Evolutionary conservation across 2,113 vertebrate genomes (phyloP).

Genomic region (Sorex fumeus): DNA sequence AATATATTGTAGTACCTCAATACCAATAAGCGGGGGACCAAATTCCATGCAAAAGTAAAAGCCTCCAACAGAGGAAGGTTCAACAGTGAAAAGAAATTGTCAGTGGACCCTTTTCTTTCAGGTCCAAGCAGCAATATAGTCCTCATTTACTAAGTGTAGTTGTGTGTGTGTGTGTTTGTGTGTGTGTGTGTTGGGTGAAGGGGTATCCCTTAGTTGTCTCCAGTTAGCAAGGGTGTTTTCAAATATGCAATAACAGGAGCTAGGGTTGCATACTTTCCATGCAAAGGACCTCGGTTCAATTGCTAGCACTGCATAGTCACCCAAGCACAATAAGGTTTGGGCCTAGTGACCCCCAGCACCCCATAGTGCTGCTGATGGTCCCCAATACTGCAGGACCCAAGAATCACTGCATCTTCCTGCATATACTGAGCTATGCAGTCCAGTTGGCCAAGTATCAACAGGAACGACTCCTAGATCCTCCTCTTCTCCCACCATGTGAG

Average conservation of each 20-base stretch:
- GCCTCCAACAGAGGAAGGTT: neutral
- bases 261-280: neutral
- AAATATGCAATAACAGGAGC: neutral
- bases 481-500: too few species aligned
- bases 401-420: too few species aligned
- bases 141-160: neutral
- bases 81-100: neutral
- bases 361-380: too few species aligned
- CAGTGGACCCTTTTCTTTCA: neutral
- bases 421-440: too few species aligned
- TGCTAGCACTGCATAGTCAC: too few species aligned
- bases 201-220: neutral
- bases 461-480: too few species aligned
- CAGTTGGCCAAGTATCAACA: too few species aligned
- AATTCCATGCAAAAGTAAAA: conserved; percentile 25
- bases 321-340: too few species aligned
- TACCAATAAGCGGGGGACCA: neutral
- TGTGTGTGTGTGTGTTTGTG: too few species aligned
- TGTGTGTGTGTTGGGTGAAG: neutral
- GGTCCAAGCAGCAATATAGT: neutral
- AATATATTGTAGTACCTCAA: neutral
- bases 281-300: too few species aligned
- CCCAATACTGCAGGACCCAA: too few species aligned
- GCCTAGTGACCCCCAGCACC: too few species aligned
- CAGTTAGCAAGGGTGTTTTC: neutral